Base-by-base conservation (phyloP, 2,888 invertebrate species). In the Plemyria rubiginata region DNA sequence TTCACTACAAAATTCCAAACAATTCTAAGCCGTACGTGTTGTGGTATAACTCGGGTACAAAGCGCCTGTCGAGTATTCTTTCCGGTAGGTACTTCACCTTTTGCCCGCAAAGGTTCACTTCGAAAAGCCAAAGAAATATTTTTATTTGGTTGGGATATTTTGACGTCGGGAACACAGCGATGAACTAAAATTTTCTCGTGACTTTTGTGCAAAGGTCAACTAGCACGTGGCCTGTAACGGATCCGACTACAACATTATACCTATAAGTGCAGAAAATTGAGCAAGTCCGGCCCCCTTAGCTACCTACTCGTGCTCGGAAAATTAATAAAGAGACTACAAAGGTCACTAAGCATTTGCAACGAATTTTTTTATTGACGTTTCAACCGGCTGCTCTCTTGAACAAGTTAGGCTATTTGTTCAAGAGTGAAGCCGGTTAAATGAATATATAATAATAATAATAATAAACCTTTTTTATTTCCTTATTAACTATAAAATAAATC, bases 161-260 rank as follows among this genome's bases (percentile, higher is more conserved):
- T 54, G 50, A 50, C 55, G 41, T 49, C 36, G 28, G 11, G 50
- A 43, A 38, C 46, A 50, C 48, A 29, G 43, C 62, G 63, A 51
- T 58, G 70, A 67, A 68, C 70, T 75, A 53, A 62, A 74, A 67
- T 69, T 74, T 68, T 59, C 65, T 60, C 62, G 60, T 76, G 74
- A 56, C 75, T 77, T 79, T 79, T 74, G 62, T 66, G 51, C 58
- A 79, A 77, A 81, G 79, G 79, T 77, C 75, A 79, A 60, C 32
- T 66, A 68, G 65, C 71, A 75, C 70, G 64, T 59, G 72, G 52
- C 62, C 50, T 67, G 71, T 70, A 66, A 54, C 29, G 29, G 55
- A 51, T 29, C 16, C 22, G 9, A 13, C 13, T 22, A 22, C 1
- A 22, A 13, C 52, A 64, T 53, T 32, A 55, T 15, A 52, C n/a